Evolutionary conservation across 2,888 invertebrate species (phyloP), one percentile per base, ranked within the genome.

Genomic region (Exocentrus adspersus): DNA sequence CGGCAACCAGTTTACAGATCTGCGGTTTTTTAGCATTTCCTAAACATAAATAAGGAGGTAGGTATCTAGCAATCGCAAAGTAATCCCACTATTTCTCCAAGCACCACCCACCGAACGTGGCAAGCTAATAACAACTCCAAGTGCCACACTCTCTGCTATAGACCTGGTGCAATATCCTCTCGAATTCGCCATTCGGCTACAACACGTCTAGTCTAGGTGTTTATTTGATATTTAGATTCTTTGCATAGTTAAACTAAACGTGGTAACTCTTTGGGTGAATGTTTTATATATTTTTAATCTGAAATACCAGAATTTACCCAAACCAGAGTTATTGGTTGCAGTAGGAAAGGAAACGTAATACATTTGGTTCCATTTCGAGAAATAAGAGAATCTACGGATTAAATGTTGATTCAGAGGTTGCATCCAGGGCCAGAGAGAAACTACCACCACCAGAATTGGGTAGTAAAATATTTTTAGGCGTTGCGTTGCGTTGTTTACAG

Each of bases 51-150:
- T 45, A 43, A 57, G 57, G 57, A 57, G 57, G 57, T 30, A 46
- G 57, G 57, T 30, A 57, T 46, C 30, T 32, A 45, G 57, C 45
- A 32, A 54, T 30, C 54, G 54, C 28, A 14, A 43, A 43, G 42
- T 12, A 28, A 43, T 63, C 60, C 60, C 64, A 54, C 60, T 45
- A 56, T 52, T 17, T 32, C 32, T n/a, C 45, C 28, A 50, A 56
- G 64, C 52, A 51, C 61, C 64, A 62, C 68, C 60, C 54, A 65
- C 67, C 64, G 63, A 67, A 65, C 62, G 65, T 60, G 56, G 60
- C 52, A 46, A 54, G 64, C 60, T 53, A 62, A 50, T 50, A 53
- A 58, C 62, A 54, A 54, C 53, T 30, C 17, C 54, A 41, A 10
- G 46, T 56, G 52, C 64, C 64, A 60, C 64, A 60, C 64, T 64